Evolutionary conservation across 2,113 vertebrate species (phyloP).

Genomic region (Peucedramus taeniatus): DNA sequence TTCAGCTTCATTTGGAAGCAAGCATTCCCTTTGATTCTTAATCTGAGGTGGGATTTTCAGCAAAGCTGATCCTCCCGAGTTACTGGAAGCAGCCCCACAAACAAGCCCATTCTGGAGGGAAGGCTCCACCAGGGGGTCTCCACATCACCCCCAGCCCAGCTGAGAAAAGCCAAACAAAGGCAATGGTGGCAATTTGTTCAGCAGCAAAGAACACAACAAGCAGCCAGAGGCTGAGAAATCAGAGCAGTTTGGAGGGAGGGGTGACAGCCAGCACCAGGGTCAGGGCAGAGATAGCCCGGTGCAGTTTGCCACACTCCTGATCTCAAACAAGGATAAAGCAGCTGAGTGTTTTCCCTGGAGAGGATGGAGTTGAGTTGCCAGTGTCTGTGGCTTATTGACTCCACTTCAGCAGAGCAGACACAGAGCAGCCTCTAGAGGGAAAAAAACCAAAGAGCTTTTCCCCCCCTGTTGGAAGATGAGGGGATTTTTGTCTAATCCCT

Average conservation of each 20-base stretch:
- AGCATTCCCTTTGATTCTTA: background rate
- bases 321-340: background rate
- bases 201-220: background rate
- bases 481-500: constrained; percentile 34
- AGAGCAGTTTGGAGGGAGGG: background rate
- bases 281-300: background rate
- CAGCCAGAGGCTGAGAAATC: background rate
- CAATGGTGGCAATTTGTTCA: background rate
- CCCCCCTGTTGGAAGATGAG: background rate
- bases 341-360: background rate
- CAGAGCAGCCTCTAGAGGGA: background rate
- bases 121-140: accelerated
- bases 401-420: background rate
- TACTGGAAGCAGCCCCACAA: background rate
- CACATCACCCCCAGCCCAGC: background rate
- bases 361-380: background rate
- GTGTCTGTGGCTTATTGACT: background rate
- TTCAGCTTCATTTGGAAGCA: background rate
- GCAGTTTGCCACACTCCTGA: too few species aligned
- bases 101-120: background rate
- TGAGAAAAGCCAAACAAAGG: background rate
- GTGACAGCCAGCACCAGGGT: background rate
- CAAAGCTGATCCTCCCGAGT: background rate
- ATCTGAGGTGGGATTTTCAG: background rate
- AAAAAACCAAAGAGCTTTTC: background rate